Conservation (phyloP, 2,797 vertebrate genomes). For the Xiphorhynchus erythropygius region DNA sequence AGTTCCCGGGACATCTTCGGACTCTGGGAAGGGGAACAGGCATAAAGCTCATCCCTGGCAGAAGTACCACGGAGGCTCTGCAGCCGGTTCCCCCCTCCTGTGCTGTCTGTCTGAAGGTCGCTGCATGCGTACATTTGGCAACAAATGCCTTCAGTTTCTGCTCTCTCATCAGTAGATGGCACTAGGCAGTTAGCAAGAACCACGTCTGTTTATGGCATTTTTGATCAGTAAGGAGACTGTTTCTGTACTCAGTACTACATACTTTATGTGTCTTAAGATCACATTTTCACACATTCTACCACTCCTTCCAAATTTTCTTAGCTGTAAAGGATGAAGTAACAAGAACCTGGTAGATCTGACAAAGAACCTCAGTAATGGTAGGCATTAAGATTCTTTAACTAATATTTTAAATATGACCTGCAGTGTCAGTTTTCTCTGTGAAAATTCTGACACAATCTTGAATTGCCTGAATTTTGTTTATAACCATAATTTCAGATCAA, state of each 20-base stretch:
- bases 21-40: background rate
- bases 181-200: slow-evolving; percentile 39
- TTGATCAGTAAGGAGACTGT: background rate
- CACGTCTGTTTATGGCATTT: background rate
- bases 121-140: background rate
- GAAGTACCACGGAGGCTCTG: background rate
- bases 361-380: background rate
- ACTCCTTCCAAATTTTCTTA: background rate
- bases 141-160: background rate
- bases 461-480: background rate
- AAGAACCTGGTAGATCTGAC: background rate
- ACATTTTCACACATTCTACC: background rate
- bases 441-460: background rate
- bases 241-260: background rate
- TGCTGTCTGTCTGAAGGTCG: background rate
- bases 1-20: background rate
- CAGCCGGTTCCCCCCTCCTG: background rate
- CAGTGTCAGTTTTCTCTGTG: background rate
- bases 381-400: background rate
- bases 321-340: background rate
- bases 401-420: background rate
- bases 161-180: slow-evolving; percentile 62
- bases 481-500: background rate
- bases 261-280: background rate
- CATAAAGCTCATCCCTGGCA: background rate